Evolutionary conservation across 2,888 invertebrate species (phyloP).

Genomic region (Automeris io): DNA sequence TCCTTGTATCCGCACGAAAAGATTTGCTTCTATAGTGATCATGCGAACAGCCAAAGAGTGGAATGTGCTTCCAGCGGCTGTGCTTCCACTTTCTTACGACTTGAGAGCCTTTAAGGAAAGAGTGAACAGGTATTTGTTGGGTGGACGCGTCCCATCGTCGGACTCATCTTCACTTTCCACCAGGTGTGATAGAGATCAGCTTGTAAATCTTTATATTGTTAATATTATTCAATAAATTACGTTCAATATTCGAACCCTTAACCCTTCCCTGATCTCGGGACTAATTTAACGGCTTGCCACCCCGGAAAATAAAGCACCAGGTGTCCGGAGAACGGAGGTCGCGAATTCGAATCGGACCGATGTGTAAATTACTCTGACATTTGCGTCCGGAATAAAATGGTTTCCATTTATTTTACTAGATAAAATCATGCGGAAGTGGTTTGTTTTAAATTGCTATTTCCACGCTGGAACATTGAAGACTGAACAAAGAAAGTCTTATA

Average conservation of each 20-base stretch:
- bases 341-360: not conserved
- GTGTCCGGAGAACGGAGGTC: not conserved
- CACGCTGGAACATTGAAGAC: not conserved
- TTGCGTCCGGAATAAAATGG: constrained; percentile 1
- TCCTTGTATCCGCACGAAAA: too few species aligned
- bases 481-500: not conserved
- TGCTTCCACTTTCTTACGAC: too few species aligned
- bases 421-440: not conserved
- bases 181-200: too few species aligned
- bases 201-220: too few species aligned
- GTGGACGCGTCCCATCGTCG: too few species aligned
- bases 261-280: not conserved
- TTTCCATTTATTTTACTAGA: constrained; percentile 1
- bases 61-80: too few species aligned
- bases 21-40: too few species aligned
- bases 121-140: too few species aligned
- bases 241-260: not conserved
- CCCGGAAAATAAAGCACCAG: not conserved
- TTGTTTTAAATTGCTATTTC: not conserved
- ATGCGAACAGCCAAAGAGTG: too few species aligned
- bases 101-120: too few species aligned
- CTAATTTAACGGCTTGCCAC: constrained; percentile 3
- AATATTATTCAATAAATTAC: too few species aligned
- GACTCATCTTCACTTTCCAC: too few species aligned
- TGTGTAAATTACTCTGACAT: constrained; percentile 2